Evolutionary conservation across 2,113 vertebrate genomes (phyloP).

Genomic region (Tetraodon nigroviridis): DNA sequence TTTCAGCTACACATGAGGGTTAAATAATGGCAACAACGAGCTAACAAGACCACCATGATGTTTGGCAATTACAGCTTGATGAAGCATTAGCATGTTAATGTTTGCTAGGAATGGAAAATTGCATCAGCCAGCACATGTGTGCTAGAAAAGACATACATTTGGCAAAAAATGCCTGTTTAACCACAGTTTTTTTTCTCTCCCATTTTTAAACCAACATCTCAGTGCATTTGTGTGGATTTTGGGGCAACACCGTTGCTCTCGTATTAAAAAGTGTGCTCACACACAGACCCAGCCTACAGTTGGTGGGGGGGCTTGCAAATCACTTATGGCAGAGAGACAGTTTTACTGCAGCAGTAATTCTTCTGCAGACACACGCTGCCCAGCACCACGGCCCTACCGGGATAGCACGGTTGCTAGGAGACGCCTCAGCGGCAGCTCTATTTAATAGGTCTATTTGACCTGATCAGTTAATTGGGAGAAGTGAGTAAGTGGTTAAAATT

Average conservation of each 20-base stretch:
- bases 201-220: no score
- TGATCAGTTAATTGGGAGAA: slow-evolving; percentile 77
- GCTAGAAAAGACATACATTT: slow-evolving; percentile 5
- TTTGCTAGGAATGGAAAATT: neutral
- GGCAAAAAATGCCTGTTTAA: slow-evolving; percentile 2
- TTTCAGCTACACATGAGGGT: neutral
- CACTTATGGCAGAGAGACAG: slow-evolving; percentile 63
- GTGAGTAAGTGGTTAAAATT: slow-evolving; percentile 62
- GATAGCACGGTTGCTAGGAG: slow-evolving; percentile 74
- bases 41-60: neutral
- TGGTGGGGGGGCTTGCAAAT: slow-evolving; percentile 66
- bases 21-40: neutral
- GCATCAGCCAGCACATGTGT: neutral
- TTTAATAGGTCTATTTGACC: slow-evolving; percentile 59
- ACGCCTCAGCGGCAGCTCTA: slow-evolving; percentile 70
- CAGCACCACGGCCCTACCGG: slow-evolving; percentile 48
- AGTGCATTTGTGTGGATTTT: neutral
- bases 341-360: slow-evolving; percentile 71
- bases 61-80: neutral
- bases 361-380: slow-evolving; percentile 53
- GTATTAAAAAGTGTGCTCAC: slow-evolving; percentile 50
- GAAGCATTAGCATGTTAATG: neutral
- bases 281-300: slow-evolving; percentile 26
- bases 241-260: slow-evolving; percentile 26
- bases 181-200: no score